Evolutionary conservation across 2,113 vertebrate genomes (phyloP).

Genomic region (Ictalurus furcatus): DNA sequence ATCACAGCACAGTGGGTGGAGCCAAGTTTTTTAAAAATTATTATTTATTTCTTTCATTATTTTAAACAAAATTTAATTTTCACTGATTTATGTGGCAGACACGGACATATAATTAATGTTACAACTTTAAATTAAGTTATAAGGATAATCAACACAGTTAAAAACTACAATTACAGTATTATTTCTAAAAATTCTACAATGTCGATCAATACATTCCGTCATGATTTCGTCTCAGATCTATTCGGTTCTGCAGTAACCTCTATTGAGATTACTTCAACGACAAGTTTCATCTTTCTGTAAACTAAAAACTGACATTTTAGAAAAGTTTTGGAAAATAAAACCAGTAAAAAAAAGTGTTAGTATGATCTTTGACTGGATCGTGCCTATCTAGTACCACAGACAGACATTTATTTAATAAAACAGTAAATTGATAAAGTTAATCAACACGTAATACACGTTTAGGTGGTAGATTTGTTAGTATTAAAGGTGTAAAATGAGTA

Average conservation of each 20-base stretch:
- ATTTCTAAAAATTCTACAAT: neutral
- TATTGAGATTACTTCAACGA: neutral
- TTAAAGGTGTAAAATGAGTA: neutral
- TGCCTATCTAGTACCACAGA: neutral
- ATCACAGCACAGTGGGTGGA: conserved; percentile 3
- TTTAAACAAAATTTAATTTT: neutral
- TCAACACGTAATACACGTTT: neutral
- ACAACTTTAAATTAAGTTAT: too few relatives aligned
- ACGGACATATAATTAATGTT: too few relatives aligned
- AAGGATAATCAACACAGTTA: neutral
- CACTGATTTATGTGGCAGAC: too few relatives aligned
- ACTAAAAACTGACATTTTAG: neutral
- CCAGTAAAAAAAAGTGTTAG: neutral
- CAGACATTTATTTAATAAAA: neutral
- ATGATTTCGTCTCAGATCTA: neutral
- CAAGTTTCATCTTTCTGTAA: neutral
- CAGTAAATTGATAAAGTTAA: neutral
- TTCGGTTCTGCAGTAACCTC: neutral
- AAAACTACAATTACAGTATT: neutral
- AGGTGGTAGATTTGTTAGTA: too few relatives aligned
- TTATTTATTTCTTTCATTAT: neutral
- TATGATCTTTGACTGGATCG: neutral
- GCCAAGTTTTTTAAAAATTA: neutral
- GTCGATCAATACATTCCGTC: neutral
- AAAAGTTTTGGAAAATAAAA: neutral